Evolutionary conservation across 2,888 invertebrate genomes (phyloP), one percentile per base, ranked within the genome.

Genomic region (Brachynemurus nebulosus): DNA sequence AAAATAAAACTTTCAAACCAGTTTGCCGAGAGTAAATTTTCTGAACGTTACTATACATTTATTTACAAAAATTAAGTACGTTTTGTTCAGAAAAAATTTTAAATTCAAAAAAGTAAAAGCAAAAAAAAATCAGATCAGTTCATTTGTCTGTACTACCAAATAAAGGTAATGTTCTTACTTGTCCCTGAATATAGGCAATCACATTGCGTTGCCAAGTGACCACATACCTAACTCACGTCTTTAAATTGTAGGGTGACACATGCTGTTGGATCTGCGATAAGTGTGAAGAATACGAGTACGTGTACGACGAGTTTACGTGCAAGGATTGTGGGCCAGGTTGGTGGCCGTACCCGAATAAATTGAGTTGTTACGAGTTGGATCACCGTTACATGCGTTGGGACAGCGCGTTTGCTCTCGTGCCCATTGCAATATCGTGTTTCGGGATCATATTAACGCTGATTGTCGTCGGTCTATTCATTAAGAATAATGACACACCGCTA

Each of bases 181-280:
- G n/a, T n/a, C n/a, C n/a, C n/a, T n/a, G n/a, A n/a, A n/a, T n/a
- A n/a, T n/a, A n/a, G n/a, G n/a, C n/a, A n/a, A n/a, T n/a, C n/a
- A n/a, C n/a, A n/a, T 9, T 8, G n/a, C n/a, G n/a, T n/a, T n/a
- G n/a, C n/a, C n/a, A n/a, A n/a, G n/a, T n/a, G n/a, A 25, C 8
- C 27, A 25, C 9, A 9, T 9, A 25, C 27, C 8, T 25, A 9
- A 25, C 9, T 34, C n/a, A 8, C 34, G 35, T 35, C 35, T 14
- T n/a, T 3, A 27, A 2, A 48, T 56, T 57, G 2, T 55, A 66
- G 63, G 76, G 75, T 6, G 76, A 78, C 59, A 73, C 73, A 35
- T 84, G 84, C 62, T 84, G 84, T 62, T 84, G 85, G 85, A 78
- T 80, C 17, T 85, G 84, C 58, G 76, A 80, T 54, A 72, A 71